Percentiles rank a stretch among this genome's conserved stretches.
phyloP scores from a whole-genome alignment of 1,140 invertebrate genomes.

The Drosophila varians region DNA sequence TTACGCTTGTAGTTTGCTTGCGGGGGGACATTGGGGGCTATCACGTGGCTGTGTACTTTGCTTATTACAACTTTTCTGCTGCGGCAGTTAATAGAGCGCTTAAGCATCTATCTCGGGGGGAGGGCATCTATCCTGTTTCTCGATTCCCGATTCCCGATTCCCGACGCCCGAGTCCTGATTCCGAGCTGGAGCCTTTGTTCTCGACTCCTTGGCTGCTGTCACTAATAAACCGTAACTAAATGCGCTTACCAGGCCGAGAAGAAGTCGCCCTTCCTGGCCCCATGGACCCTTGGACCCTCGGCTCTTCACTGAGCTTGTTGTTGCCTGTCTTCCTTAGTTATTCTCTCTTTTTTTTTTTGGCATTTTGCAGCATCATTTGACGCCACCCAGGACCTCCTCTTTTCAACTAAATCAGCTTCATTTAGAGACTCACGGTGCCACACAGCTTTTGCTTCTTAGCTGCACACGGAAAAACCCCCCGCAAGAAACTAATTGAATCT shows the following conservation, averaged over 20 bases:
- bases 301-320: slow-evolving; percentile 2
- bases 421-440: slow-evolving; percentile 31
- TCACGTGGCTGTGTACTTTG: slow-evolving; percentile 17
- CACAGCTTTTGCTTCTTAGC: slow-evolving; percentile 29
- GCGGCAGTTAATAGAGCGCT: slow-evolving; percentile 52
- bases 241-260: slow-evolving; percentile 28
- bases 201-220: slow-evolving; percentile 18
- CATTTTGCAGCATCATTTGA: slow-evolving; percentile 64
- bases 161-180: slow-evolving; percentile 16
- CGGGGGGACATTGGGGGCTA: not conserved
- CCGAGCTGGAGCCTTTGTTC: slow-evolving; percentile 39
- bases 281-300: not conserved
- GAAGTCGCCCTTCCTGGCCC: not conserved
- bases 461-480: not conserved
- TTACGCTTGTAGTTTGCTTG: not conserved
- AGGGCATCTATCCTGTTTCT: too few species aligned
- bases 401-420: slow-evolving; percentile 33
- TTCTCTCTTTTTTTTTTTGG: not conserved
- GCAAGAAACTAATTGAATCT: not conserved
- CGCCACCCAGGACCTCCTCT: slow-evolving; percentile 5
- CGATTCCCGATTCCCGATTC: not conserved
- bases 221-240: slow-evolving; percentile 62
- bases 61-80: slow-evolving; percentile 36
- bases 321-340: not conserved
- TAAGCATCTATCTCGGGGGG: slow-evolving; percentile 29